These are phyloP conservation scores for Grus americana DNA, from an alignment of 2,113 vertebrate genomes.

Conservation along the genomic window DNA sequence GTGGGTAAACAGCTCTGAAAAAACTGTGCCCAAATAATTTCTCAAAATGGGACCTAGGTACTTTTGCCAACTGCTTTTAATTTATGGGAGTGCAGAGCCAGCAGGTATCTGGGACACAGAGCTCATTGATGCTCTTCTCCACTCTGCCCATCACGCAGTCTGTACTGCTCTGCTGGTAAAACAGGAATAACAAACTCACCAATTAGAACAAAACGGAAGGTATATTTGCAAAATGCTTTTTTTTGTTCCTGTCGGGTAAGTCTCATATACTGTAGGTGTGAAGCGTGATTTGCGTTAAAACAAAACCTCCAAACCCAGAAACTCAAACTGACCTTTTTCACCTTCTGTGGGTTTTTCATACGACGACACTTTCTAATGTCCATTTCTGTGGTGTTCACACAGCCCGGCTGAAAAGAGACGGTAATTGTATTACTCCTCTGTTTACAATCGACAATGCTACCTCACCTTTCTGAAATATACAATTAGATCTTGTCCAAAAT, in stretches of 20 bases:
- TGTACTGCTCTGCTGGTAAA: not conserved
- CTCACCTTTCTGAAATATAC: not conserved
- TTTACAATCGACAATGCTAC: not conserved
- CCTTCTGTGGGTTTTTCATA: slow-evolving; percentile 94
- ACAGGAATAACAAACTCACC: not conserved
- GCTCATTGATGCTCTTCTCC: not conserved
- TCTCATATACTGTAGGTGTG: not conserved
- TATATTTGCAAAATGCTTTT: not conserved
- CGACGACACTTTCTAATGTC: slow-evolving; percentile 95
- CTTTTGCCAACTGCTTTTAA: not conserved
- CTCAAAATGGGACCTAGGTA: not conserved
- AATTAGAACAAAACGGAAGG: not conserved
- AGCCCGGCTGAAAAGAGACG: slow-evolving; percentile 85
- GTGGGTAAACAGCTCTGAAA: not conserved
- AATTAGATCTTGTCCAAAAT: not conserved
- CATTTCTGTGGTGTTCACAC: slow-evolving; percentile 98
- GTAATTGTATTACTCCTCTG: not conserved
- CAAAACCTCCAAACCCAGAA: not conserved
- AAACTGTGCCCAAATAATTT: not conserved
- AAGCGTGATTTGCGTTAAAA: not conserved
- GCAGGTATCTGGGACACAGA: not conserved
- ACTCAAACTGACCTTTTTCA: slow-evolving; percentile 86
- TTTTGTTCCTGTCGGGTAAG: not conserved
- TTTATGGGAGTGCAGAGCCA: not conserved
- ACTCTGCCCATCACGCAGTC: not conserved